Base-by-base conservation (phyloP, 2,888 invertebrate genomes). In the Trichogramma evanescens region DNA sequence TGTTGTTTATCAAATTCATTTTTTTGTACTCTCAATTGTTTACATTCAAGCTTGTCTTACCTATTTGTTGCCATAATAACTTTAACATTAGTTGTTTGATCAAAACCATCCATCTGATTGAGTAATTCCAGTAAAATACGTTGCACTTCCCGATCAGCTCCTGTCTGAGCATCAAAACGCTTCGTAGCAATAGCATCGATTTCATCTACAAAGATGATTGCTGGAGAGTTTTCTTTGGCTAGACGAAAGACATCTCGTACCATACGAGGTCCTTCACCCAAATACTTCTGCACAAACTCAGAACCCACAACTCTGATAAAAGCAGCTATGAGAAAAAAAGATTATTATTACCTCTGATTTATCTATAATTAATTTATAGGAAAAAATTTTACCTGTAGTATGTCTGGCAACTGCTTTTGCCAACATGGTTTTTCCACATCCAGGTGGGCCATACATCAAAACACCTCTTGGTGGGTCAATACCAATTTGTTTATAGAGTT, bases 61-160 rank as follows among this genome's bases (percentile, higher is more conserved):
- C 76, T 73, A 65, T 80, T 80, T 1, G 80, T 80, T 6, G 80
- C 80, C 80, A 80, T 80, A 46, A 80, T 80, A 53, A 88, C 97
- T 84, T 99, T 99, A 10, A 99, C 98, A 81, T 99, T 99, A n/a
- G 98, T 97, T 1, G 96, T 97, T 80, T 99, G 98, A 81, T 99
- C 99, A 78, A 99, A 99, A 55, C 99, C 99, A 80, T 99, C 99
- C 99, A 99, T 99, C 80, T 99, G 99, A 82, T 99, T 99, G 6
- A 99, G 83, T 59, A 99, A 82, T 75, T 99, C 99, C 26, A 99
- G 82, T 41, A 99, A 81, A 78, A 99, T 99, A 80, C 99, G 87
- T 78, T 99, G 99, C 0, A 99, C 98, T 80, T 99, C 97, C 71
- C 97, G 85, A 83, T 98, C 97, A 56, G 96, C 97, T 71, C 97